Base-by-base conservation (phyloP, 2,113 vertebrate genomes). In the Marcusenius ussheri region DNA sequence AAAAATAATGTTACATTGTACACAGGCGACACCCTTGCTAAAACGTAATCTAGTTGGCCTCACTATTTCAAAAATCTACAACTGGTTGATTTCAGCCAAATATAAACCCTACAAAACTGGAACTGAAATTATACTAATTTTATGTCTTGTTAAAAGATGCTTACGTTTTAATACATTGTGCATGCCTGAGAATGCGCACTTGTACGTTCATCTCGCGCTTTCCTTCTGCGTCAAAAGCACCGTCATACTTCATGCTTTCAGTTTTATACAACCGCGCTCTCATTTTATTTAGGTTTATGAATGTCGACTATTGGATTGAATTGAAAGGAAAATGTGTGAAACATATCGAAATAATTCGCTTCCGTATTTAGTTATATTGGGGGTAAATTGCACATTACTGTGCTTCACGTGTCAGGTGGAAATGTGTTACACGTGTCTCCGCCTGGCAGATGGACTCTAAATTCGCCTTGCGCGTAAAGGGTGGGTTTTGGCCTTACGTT, bases 401-500 rank as follows among this genome's bases (percentile, higher is more conserved):
- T 3, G 24, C 51, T 84, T 89, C 74, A 58, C 77, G 74, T 46
- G 39, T 89, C 31, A 83, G 50, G 21, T 89, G 31, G 31, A 46
- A 74, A 19, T 58, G 31, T 50, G 7, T 49, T 70, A 91, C 93
- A 93, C 90, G 90, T 93, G 93, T 91, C 90, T 51, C 80, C 39
- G 42, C 11, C 87, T 51, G 47, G 39, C 42, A 47, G 5, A 17
- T 31, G 91, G 92, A 90, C 91, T 91, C 89, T 42, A n/a, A 83
- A 31, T 90, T 90, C 84, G 3, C 90, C 70, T 70, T 90, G 90
- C 93, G 93, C 94, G 93, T 94, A 94, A 91, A 90, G 88, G 89
- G 83, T 80, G 92, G 21, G 91, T 90, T 91, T 92, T 92, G 93
- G 94, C 93, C 93, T 93, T 94, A 89, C 93, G 93, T 92, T 92